Evolutionary conservation across 2,113 vertebrate genomes (phyloP).

Genomic region (Pygoscelis antarcticus): DNA sequence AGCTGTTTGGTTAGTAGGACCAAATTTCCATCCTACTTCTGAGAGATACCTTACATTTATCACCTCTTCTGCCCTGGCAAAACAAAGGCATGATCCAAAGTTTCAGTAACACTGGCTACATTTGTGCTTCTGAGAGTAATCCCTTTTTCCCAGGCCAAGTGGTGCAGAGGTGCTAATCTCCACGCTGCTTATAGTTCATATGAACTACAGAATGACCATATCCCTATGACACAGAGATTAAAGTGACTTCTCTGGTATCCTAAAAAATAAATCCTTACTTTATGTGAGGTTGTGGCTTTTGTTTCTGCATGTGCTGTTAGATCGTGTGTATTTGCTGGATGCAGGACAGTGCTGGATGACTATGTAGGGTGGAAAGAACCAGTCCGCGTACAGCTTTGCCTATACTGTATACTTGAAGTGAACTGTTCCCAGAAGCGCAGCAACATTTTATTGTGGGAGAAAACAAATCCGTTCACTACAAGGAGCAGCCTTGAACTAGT

Average conservation of each 20-base stretch:
- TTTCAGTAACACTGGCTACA: not conserved
- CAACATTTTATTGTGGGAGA: not conserved
- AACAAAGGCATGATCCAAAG: not conserved
- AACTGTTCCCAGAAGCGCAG: not conserved
- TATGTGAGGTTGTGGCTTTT: not conserved
- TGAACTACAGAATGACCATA: not conserved
- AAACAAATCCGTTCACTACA: not conserved
- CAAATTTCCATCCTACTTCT: not conserved
- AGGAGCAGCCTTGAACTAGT: not conserved
- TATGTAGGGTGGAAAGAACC: accelerated
- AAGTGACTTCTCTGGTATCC: not conserved
- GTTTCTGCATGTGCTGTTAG: not conserved
- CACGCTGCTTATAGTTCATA: not conserved
- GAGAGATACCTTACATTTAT: not conserved
- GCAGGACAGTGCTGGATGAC: not conserved
- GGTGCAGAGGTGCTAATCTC: not conserved
- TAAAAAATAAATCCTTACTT: not conserved
- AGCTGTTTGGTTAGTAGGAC: not conserved
- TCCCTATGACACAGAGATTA: not conserved
- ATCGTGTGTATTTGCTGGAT: not conserved
- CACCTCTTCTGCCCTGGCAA: not conserved
- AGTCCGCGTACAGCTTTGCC: accelerated
- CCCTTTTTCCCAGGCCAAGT: not conserved
- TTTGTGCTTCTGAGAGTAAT: not conserved
- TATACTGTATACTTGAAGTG: not conserved